Percentiles rank a stretch among this genome's conserved stretches.
Evolutionary conservation across 2,797 vertebrate species (phyloP).

Genomic region (Melanogrammus aeglefinus): DNA sequence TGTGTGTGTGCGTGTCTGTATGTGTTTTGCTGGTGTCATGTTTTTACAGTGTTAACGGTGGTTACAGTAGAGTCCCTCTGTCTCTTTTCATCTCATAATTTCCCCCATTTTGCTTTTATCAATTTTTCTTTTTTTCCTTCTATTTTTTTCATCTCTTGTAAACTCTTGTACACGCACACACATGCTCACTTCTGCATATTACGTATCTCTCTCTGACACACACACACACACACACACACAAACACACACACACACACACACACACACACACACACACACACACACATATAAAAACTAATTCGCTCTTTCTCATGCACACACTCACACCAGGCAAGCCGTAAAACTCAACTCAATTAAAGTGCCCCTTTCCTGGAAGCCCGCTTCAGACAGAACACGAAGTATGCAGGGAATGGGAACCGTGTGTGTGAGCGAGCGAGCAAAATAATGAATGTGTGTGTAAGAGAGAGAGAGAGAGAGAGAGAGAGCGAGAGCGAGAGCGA

Average conservation of each 20-base stretch:
- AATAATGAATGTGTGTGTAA: conserved; percentile 21
- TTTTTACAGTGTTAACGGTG: neutral
- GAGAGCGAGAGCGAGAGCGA: neutral
- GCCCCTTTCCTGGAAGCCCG: conserved; percentile 80
- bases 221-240: conserved; percentile 41
- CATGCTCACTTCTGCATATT: neutral
- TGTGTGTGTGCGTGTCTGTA: too few species aligned
- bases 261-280: conserved; percentile 34
- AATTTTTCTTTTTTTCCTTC: neutral
- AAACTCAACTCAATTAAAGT: conserved; percentile 83
- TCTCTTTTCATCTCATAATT: conserved; percentile 8
- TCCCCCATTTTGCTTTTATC: neutral
- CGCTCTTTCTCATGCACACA: conserved; percentile 50
- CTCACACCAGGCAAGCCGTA: conserved; percentile 75
- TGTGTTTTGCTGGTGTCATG: conserved; percentile 1
- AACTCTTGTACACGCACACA: neutral
- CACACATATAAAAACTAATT: conserved; percentile 44
- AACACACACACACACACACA: conserved; percentile 64
- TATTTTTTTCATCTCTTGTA: neutral
- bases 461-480: neutral
- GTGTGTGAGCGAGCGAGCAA: conserved; percentile 50
- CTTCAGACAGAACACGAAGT: conserved; percentile 77
- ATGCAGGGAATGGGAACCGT: conserved; percentile 78
- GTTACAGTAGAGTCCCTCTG: conserved; percentile 26
- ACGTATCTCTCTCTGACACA: conserved; percentile 1